Evolutionary conservation across 1,140 invertebrate genomes (phyloP), one percentile per base, ranked within the genome.

Genomic region (Lysiphlebus fabarum): DNA sequence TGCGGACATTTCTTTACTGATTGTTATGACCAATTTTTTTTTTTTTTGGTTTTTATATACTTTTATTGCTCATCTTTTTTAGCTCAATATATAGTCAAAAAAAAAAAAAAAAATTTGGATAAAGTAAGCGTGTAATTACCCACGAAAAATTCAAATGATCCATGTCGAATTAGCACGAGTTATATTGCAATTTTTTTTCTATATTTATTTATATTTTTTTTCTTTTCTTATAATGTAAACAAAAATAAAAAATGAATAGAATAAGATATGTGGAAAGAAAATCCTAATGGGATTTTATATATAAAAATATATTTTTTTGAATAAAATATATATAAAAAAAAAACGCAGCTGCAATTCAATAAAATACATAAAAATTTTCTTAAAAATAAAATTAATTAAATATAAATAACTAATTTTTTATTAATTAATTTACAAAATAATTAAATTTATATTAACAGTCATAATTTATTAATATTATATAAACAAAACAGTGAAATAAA

Each of bases 81-180:
- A 48, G 36, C 51, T 55, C 12, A 53, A 51, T 17, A 59, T 66
- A 61, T 26, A 26, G 17, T 26, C 17, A 1, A 26, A 26, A 26
- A 26, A n/a, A n/a, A n/a, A n/a, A n/a, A n/a, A n/a, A n/a, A n/a
- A n/a, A n/a, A n/a, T 62, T 67, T 59, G 65, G 36, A 59, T 58
- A 75, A 74, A 75, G 73, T 73, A 75, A 74, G 64, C 72, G 68
- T 75, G 70, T 73, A 75, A 75, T 75, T 64, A 65, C 38, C 7
- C 38, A 40, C 12, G 44, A 38, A 60, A 60, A 47, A 42, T 26
- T 55, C n/a, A 44, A 55, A 60, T 34, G 12, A 38, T 58, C 56
- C 49, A 36, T 60, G 58, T 50, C 53, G 53, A 60, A 60, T 60
- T 44, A 48, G 36, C 36, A 33, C 49, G 17, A 50, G 40, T 44